phyloP scores from a whole-genome alignment of 35 echinoderm and acorn worm genomes.

The Amphiura filiformis region DNA sequence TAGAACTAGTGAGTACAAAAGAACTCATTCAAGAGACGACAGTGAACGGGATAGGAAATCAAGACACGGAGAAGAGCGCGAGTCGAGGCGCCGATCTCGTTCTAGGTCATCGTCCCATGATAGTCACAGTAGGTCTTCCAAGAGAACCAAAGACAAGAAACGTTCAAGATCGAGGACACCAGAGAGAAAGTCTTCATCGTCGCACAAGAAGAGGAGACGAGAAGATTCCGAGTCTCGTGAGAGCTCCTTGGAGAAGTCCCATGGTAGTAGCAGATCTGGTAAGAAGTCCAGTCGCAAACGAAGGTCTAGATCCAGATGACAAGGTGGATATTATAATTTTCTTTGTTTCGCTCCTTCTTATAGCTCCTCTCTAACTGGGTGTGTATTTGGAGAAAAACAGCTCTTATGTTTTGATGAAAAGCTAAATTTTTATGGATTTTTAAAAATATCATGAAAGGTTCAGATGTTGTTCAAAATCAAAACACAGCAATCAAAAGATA shows the following conservation, averaged over 20 bases:
- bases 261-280: constrained; percentile 53
- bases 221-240: constrained; percentile 23
- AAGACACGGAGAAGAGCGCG: neutral
- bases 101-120: constrained; percentile 21
- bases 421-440: no score
- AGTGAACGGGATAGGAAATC: neutral
- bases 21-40: neutral
- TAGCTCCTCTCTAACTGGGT: no score
- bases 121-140: neutral
- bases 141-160: constrained; percentile 37
- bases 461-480: no score
- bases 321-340: constrained; percentile 67
- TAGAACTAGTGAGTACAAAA: neutral
- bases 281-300: constrained; percentile 57
- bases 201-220: neutral
- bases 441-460: no score
- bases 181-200: constrained; percentile 23
- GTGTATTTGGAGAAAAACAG: no score
- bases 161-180: constrained; percentile 20
- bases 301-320: constrained; percentile 47
- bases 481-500: no score
- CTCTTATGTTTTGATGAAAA: no score
- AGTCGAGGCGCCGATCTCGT: neutral
- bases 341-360: neutral
- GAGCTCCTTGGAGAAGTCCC: constrained; percentile 35